Percentiles rank a stretch among this genome's conserved stretches.
These are phyloP conservation scores for Neodiprion virginianus DNA, from an alignment of 1,140 invertebrate species.

Conservation along the genomic window DNA sequence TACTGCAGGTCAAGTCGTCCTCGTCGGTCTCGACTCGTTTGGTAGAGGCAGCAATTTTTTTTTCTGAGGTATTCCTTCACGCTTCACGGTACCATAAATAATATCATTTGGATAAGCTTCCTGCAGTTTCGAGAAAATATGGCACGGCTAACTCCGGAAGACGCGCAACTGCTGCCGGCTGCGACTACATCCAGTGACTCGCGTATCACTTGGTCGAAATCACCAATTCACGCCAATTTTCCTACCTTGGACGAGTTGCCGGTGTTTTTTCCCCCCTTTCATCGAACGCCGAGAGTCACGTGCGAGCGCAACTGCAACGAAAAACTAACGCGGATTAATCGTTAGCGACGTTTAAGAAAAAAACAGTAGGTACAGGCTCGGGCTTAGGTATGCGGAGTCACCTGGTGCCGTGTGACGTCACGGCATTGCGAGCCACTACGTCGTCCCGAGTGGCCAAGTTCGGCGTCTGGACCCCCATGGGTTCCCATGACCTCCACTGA, in stretches of 20 bases:
- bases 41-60: background rate
- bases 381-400: background rate
- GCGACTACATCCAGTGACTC: too few relatives aligned
- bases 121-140: background rate
- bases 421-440: background rate
- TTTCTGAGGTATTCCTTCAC: background rate
- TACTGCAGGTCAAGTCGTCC: background rate
- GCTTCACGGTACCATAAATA: background rate
- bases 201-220: too few relatives aligned
- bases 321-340: too few relatives aligned
- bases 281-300: too few relatives aligned
- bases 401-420: background rate
- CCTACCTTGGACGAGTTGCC: too few relatives aligned
- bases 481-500: constrained; percentile 58
- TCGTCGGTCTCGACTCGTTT: background rate
- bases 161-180: too few relatives aligned
- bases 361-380: too few relatives aligned
- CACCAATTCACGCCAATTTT: too few relatives aligned
- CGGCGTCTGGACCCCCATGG: constrained; percentile 51
- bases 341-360: too few relatives aligned
- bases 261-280: too few relatives aligned
- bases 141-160: background rate
- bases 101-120: background rate
- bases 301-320: too few relatives aligned
- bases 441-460: background rate